phyloP scores from a whole-genome alignment of 2,797 vertebrate genomes.

The Gymnoscopelus microlampas region DNA sequence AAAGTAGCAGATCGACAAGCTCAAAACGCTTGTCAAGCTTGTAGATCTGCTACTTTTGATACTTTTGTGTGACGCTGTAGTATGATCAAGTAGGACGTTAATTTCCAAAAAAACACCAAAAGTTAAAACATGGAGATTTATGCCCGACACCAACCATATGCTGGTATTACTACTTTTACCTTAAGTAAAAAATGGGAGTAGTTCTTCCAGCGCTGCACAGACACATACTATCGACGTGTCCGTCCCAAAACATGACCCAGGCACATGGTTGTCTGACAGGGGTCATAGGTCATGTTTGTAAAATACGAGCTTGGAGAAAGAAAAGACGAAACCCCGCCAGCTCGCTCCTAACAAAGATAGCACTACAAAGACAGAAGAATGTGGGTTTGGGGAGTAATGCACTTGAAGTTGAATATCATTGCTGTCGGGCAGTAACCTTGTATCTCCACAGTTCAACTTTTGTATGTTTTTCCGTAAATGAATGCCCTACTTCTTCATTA shows the following conservation, averaged over 20 bases:
- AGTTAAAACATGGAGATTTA: too few relatives aligned
- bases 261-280: conserved; percentile 76
- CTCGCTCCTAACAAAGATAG: conserved; percentile 27
- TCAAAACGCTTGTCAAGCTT: too few relatives aligned
- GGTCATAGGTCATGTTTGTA: conserved; percentile 71
- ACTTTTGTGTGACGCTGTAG: too few relatives aligned
- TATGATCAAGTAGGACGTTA: too few relatives aligned
- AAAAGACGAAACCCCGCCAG: not conserved
- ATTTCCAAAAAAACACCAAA: too few relatives aligned
- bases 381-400: conserved; percentile 24
- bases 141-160: too few relatives aligned
- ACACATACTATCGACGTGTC: conserved; percentile 63
- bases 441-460: not conserved
- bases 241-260: conserved; percentile 76
- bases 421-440: not conserved
- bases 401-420: conserved; percentile 57
- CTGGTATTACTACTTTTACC: too few relatives aligned
- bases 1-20: too few relatives aligned
- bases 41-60: too few relatives aligned
- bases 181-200: too few relatives aligned
- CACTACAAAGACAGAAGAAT: conserved; percentile 18
- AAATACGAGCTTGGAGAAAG: conserved; percentile 68
- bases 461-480: too few relatives aligned
- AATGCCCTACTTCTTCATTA: too few relatives aligned
- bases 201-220: conserved; percentile 15